Base-by-base conservation (phyloP, 23 tunicate genomes). In the Oikopleura dioica region DNA sequence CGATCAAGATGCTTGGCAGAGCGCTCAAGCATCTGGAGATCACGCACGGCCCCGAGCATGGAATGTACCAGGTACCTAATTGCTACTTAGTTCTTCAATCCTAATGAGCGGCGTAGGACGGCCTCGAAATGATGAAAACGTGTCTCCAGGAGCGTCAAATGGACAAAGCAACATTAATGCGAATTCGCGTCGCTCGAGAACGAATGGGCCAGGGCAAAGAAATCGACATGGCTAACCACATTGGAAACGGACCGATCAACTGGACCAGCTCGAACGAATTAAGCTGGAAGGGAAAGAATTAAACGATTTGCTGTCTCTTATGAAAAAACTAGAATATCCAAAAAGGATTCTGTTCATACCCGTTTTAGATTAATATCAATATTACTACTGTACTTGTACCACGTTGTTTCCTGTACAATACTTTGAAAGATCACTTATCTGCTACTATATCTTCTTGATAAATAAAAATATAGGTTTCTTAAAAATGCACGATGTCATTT, bases 1-100 rank as follows among this genome's bases (percentile, higher is more conserved):
- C 97, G 0, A 50, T 79, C 29, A 78, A 44, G 44, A 85, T 84
- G 16, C 79, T 91, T 4, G 85, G 87, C 37, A 50, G 81, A 59
- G 87, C 97, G 16, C 16, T 44, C 9, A 44, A 44, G 16, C 16
- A 44, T 16, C 55, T 44, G 9, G 55, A 44, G 16, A 44, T 44
- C 55, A 44, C 55, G 16, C 55, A 44, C 55, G 55, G 55, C 16
- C 55, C 9, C 9, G 16, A 44, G 16, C 55, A 44, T 44, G 55
- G 55, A 9, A 44, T 44, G 55, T 44, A 44, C 55, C 16, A 44
- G n/a, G n/a, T n/a, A n/a, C n/a, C n/a, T n/a, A n/a, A n/a, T n/a
- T n/a, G n/a, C n/a, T n/a, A n/a, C n/a, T n/a, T n/a, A n/a, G n/a
- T n/a, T n/a, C n/a, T n/a, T n/a, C n/a, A n/a, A n/a, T n/a, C n/a